These are phyloP conservation scores for Tetrapedia diversipes DNA, from an alignment of 2,888 invertebrate species.

Conservation along the genomic window DNA sequence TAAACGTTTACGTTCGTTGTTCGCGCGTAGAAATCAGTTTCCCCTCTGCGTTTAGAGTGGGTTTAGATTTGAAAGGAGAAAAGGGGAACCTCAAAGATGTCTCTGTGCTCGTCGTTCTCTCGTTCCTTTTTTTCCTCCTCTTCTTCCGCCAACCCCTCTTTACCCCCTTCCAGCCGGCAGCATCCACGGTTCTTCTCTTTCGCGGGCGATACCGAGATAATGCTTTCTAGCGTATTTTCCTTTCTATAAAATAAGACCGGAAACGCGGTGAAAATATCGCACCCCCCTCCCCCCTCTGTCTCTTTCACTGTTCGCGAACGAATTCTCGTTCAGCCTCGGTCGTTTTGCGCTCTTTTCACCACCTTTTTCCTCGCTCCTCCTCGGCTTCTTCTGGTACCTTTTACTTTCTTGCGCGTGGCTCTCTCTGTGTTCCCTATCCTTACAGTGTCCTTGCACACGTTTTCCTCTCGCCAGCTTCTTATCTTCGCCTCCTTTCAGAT, in stretches of 20 bases:
- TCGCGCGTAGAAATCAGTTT: conserved; percentile 58
- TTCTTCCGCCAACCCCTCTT: neutral
- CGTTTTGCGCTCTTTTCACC: no score
- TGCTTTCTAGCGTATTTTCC: conserved; percentile 57
- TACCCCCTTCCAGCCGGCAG: conserved; percentile 2
- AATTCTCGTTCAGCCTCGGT: no score
- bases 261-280: conserved; percentile 55
- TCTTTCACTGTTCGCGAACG: conserved; percentile 26
- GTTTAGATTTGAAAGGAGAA: conserved; percentile 42
- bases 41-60: conserved; percentile 57
- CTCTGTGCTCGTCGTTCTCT: conserved; percentile 34
- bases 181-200: conserved; percentile 9
- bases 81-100: conserved; percentile 50
- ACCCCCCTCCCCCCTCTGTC: conserved; percentile 23
- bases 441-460: conserved; percentile 37
- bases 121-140: neutral
- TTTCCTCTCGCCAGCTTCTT: conserved; percentile 54
- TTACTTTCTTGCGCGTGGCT: conserved; percentile 36
- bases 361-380: neutral
- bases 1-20: conserved; percentile 70
- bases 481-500: conserved; percentile 54
- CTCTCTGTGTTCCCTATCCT: conserved; percentile 11
- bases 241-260: conserved; percentile 60
- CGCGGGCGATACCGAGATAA: conserved; percentile 48
- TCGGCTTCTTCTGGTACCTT: conserved; percentile 13